Evolutionary conservation across 2,888 invertebrate species (phyloP).

Genomic region (Cyrtodaria siliqua): DNA sequence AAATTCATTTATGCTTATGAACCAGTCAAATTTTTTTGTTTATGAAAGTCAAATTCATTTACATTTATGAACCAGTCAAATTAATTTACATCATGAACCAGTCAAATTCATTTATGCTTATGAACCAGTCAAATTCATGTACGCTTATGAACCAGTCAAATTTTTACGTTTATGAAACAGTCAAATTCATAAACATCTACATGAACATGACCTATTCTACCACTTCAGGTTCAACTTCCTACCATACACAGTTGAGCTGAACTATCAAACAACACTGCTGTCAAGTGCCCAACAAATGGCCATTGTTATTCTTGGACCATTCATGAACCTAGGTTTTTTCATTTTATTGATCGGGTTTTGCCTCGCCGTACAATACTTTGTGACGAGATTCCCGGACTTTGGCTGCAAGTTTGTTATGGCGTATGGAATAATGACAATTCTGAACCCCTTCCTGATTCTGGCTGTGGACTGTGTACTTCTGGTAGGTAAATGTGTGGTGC

Average conservation of each 20-base stretch:
- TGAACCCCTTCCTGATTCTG: constrained; percentile 81
- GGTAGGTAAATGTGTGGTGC: constrained; percentile 64
- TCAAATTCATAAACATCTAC: no score
- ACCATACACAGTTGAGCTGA: constrained; percentile 84
- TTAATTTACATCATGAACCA: no score
- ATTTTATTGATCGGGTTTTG: constrained; percentile 74
- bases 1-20: no score
- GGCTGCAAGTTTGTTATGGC: constrained; percentile 82
- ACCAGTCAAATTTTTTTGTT: no score
- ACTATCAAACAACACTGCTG: constrained; percentile 83
- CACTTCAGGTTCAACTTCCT: constrained; percentile 82
- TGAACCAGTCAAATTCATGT: no score
- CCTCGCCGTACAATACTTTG: constrained; percentile 75
- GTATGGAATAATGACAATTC: constrained; percentile 81
- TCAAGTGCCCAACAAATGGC: constrained; percentile 79
- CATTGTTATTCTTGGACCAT: constrained; percentile 80
- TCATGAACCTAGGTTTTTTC: constrained; percentile 78
- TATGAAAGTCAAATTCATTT: no score
- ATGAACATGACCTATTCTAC: constrained; percentile 42
- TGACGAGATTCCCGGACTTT: constrained; percentile 81
- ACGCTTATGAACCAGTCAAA: no score
- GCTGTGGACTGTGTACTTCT: constrained; percentile 78
- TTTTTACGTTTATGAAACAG: no score
- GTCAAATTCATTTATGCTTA: no score
- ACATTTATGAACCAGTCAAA: no score